A percentile compares a stretch with the other conserved stretches of the same genome.
phyloP scores from a whole-genome alignment of 2,797 vertebrate species.

The Erpetoichthys calabaricus region DNA sequence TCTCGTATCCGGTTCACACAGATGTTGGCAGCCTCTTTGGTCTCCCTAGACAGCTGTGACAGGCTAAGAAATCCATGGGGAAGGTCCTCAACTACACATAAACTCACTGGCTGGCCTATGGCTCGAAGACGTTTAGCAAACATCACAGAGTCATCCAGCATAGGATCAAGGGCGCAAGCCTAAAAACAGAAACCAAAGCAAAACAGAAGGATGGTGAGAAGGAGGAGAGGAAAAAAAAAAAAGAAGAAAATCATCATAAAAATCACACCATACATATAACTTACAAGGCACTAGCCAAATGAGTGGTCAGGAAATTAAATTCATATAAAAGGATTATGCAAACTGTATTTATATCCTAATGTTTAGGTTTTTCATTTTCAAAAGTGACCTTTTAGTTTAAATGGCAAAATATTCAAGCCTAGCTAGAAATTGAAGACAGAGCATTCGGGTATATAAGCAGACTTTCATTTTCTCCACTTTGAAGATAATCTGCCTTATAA shows the following conservation, averaged over 20 bases:
- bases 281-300: not conserved
- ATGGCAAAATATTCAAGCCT: too few species aligned
- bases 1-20: slow-evolving; percentile 63
- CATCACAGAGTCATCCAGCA: slow-evolving; percentile 87
- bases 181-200: slow-evolving; percentile 20
- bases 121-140: slow-evolving; percentile 68
- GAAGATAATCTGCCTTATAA: too few species aligned
- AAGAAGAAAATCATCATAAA: not conserved
- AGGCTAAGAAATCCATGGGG: slow-evolving; percentile 86
- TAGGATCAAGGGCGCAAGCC: slow-evolving; percentile 81
- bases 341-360: too few species aligned
- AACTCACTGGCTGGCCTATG: slow-evolving; percentile 57
- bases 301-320: not conserved
- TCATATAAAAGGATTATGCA: too few species aligned
- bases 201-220: not conserved
- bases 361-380: too few species aligned
- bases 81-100: slow-evolving; percentile 74
- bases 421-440: too few species aligned
- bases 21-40: slow-evolving; percentile 55
- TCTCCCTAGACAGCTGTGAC: slow-evolving; percentile 66
- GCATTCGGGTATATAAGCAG: too few species aligned
- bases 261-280: not conserved
- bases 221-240: not conserved
- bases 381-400: too few species aligned
- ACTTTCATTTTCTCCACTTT: too few species aligned